A percentile compares a stretch with the other conserved stretches of the same genome.
These are phyloP conservation scores for Dyspetes luteomarginatus DNA, from an alignment of 2,888 invertebrate species.

Conservation along the genomic window DNA sequence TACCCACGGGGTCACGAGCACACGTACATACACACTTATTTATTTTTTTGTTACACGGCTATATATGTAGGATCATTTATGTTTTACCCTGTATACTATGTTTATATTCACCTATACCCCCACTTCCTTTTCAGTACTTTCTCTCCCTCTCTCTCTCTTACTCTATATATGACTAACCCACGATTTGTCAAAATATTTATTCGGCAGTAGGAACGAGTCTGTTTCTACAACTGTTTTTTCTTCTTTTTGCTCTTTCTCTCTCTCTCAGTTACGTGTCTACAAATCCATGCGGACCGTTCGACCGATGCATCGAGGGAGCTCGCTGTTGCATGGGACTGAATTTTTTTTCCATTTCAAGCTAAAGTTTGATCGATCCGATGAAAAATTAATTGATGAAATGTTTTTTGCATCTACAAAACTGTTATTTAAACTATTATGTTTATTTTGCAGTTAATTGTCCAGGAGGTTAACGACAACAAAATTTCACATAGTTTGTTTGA, in stretches of 20 bases:
- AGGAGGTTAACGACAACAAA: not conserved
- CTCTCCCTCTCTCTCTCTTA: slow-evolving; percentile 30
- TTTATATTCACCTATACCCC: slow-evolving; percentile 48
- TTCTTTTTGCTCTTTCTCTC: slow-evolving; percentile 32
- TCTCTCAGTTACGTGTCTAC: too few species aligned
- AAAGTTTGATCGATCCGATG: not conserved
- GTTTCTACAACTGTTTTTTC: slow-evolving; percentile 63
- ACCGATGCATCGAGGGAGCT: not conserved
- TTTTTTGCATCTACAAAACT: not conserved
- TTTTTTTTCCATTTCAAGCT: not conserved
- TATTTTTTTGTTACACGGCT: slow-evolving; percentile 44
- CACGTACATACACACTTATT: slow-evolving; percentile 48
- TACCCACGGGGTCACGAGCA: slow-evolving; percentile 73
- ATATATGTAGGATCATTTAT: slow-evolving; percentile 37
- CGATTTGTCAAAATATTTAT: slow-evolving; percentile 82
- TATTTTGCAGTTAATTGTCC: too few species aligned
- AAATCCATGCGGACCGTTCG: not conserved
- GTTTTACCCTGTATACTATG: slow-evolving; percentile 27
- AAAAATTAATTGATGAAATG: not conserved
- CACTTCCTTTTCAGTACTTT: too few species aligned
- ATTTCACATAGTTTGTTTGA: not conserved
- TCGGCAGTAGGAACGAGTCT: slow-evolving; percentile 66
- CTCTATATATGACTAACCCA: slow-evolving; percentile 62
- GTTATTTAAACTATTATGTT: too few species aligned
- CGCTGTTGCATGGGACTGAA: not conserved